phyloP scores from a whole-genome alignment of 2,888 invertebrate species.

The Cataglyphis livida region DNA sequence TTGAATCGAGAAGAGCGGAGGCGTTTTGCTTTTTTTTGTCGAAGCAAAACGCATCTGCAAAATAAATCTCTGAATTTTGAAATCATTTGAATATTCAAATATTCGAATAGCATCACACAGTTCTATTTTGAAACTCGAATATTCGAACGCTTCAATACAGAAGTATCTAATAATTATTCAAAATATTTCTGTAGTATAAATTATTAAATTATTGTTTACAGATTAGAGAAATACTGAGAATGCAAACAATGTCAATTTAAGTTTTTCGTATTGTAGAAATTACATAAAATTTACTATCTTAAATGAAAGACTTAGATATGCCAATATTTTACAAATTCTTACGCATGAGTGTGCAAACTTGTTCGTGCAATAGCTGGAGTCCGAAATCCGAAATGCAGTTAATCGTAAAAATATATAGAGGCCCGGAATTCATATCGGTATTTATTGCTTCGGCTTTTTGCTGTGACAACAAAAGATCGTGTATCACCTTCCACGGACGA shows the following conservation, averaged over 20 bases:
- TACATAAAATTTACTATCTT: not conserved
- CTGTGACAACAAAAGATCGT: constrained; percentile 46
- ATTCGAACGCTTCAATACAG: not conserved
- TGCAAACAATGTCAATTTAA: not conserved
- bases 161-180: constrained; percentile 4
- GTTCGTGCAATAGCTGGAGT: constrained; percentile 28
- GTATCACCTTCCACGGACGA: constrained; percentile 59
- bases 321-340: not conserved
- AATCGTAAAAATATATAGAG: constrained; percentile 25
- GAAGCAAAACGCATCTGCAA: not conserved
- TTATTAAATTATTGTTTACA: constrained; percentile 14
- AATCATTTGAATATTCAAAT: constrained; percentile 8
- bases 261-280: not conserved
- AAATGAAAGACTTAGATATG: not conserved
- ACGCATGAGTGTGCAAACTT: not conserved
- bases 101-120: not conserved
- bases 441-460: constrained; percentile 55
- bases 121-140: constrained; percentile 9
- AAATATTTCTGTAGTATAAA: constrained; percentile 6
- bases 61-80: constrained; percentile 13
- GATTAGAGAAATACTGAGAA: not conserved
- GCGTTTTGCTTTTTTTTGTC: not conserved
- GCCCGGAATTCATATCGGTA: constrained; percentile 4
- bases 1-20: constrained; percentile 13
- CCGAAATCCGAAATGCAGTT: constrained; percentile 18